These are phyloP conservation scores for Helogale parvula DNA, from an alignment of 2,113 vertebrate genomes.

Conservation along the genomic window DNA sequence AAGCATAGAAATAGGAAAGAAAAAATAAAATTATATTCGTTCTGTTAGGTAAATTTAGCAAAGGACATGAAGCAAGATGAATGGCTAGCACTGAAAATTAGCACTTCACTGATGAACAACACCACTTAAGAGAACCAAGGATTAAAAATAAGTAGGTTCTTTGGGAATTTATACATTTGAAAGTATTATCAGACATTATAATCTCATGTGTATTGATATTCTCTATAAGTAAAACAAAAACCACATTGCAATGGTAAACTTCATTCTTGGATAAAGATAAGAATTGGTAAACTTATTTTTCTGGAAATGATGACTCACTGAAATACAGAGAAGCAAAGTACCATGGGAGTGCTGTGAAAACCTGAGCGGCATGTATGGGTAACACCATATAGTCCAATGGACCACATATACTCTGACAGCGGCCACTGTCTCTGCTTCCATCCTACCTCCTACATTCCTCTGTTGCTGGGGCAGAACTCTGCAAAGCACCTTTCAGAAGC, in stretches of 20 bases:
- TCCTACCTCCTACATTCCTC: not conserved
- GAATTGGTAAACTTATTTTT: not conserved
- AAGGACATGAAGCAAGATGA: not conserved
- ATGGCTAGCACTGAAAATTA: not conserved
- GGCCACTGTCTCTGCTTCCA: rapidly evolving
- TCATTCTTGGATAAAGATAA: not conserved
- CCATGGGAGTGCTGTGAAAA: not conserved
- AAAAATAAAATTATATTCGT: not conserved
- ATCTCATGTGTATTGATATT: not conserved
- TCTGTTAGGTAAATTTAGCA: not conserved
- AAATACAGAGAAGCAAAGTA: not conserved
- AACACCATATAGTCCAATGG: not conserved
- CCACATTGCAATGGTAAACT: not conserved
- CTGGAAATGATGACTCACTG: not conserved
- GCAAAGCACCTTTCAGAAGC: not conserved
- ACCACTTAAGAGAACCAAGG: not conserved
- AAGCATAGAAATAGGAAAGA: not conserved
- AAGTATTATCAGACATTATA: not conserved
- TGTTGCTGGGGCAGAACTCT: not conserved
- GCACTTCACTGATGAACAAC: not conserved
- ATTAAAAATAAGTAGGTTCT: not conserved
- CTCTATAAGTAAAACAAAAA: not conserved
- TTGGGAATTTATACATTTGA: not conserved
- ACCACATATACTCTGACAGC: not conserved
- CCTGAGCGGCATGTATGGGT: not conserved